Percentiles rank a stretch among this genome's conserved stretches.
These are phyloP conservation scores for Achlya flavicornis DNA, from an alignment of 2,888 invertebrate genomes.

Conservation along the genomic window DNA sequence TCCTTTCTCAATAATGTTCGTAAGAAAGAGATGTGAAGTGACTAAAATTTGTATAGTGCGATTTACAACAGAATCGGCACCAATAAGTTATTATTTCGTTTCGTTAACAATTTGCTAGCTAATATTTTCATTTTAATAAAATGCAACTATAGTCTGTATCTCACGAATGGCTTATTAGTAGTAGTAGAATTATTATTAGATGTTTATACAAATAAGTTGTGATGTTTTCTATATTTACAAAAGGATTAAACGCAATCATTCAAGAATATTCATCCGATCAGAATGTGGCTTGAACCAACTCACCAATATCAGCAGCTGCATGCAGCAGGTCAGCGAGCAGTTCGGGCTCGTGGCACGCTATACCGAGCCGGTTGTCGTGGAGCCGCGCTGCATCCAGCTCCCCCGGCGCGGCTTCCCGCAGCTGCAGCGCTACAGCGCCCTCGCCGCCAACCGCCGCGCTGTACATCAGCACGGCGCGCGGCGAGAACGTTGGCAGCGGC, in stretches of 20 bases:
- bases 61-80: too few species aligned
- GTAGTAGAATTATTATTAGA: neutral
- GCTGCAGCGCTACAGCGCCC: constrained; percentile 84
- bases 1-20: too few species aligned
- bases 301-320: constrained; percentile 84
- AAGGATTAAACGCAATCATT: neutral
- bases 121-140: neutral
- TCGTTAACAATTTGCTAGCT: neutral
- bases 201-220: too few species aligned
- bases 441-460: constrained; percentile 87
- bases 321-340: constrained; percentile 89
- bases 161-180: neutral
- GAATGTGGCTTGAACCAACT: constrained; percentile 28
- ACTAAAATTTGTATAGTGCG: too few species aligned
- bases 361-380: constrained; percentile 87
- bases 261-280: neutral
- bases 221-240: too few species aligned
- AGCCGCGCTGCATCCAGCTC: constrained; percentile 72
- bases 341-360: constrained; percentile 90
- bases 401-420: constrained; percentile 83
- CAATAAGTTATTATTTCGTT: neutral
- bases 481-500: constrained; percentile 79
- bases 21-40: too few species aligned
- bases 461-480: constrained; percentile 88
- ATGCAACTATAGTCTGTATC: neutral